Evolutionary conservation across 1,140 invertebrate species (phyloP).

Genomic region (Radopholus similis): DNA sequence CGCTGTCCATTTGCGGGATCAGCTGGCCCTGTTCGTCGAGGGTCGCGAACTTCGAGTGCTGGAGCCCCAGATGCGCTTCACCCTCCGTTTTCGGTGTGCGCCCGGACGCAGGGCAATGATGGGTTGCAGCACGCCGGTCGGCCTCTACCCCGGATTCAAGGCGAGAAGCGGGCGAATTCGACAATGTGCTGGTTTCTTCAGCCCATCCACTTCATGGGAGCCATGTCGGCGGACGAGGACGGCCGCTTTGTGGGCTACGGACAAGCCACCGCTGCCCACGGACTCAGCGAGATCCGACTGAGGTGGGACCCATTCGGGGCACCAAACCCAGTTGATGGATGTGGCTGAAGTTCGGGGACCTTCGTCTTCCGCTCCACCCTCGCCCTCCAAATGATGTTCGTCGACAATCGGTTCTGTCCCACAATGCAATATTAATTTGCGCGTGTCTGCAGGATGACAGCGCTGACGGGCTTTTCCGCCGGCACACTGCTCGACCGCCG

Average conservation of each 20-base stretch:
- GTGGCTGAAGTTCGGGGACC: too few relatives aligned
- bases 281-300: conserved; percentile 4
- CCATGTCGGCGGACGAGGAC: conserved; percentile 1
- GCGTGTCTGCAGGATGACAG: neutral
- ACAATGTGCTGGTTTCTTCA: neutral
- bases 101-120: neutral
- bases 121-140: neutral
- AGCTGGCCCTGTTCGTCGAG: neutral
- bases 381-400: conserved; percentile 9
- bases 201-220: conserved; percentile 13
- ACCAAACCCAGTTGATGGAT: neutral
- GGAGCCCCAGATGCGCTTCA: conserved; percentile 7
- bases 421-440: neutral
- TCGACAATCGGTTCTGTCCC: conserved; percentile 5
- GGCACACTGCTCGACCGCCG: neutral
- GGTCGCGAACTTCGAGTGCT: neutral
- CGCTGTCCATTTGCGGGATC: neutral
- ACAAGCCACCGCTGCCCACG: conserved; percentile 1
- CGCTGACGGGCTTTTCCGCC: neutral
- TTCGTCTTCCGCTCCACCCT: conserved; percentile 12
- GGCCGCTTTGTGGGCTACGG: conserved; percentile 14
- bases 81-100: conserved; percentile 5
- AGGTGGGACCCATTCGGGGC: neutral
- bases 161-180: neutral
- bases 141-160: neutral